Evolutionary conservation across 2,113 vertebrate species (phyloP).

Genomic region (Scomber japonicus): DNA sequence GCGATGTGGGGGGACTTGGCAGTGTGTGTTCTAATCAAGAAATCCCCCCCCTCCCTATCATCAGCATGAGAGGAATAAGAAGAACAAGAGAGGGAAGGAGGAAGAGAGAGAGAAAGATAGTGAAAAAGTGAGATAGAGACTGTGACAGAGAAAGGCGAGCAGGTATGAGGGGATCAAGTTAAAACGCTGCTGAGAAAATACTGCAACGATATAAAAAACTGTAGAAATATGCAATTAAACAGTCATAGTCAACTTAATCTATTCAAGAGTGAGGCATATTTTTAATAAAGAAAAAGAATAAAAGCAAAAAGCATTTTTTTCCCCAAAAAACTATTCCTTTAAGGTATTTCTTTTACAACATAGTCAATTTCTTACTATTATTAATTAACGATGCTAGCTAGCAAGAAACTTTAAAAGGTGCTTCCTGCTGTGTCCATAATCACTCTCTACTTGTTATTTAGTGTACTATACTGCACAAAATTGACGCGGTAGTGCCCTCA

Average conservation of each 20-base stretch:
- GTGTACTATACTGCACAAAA: too few species aligned
- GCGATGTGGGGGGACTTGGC: constrained; percentile 59
- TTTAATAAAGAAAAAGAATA: neutral
- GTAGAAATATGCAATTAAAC: neutral
- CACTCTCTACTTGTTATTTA: too few species aligned
- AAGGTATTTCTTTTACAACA: neutral
- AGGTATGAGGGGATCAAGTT: neutral
- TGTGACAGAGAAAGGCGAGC: neutral
- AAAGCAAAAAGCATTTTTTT: constrained; percentile 1
- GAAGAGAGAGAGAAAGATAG: neutral
- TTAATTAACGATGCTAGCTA: neutral
- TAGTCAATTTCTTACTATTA: neutral
- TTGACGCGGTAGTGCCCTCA: too few species aligned
- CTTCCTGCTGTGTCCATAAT: too few species aligned
- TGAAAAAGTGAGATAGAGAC: neutral
- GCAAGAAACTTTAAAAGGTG: too few species aligned
- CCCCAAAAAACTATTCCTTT: neutral
- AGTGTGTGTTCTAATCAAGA: constrained; percentile 71
- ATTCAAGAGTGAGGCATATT: neutral
- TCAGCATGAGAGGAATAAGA: constrained; percentile 31
- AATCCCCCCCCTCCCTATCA: constrained; percentile 3
- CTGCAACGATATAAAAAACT: neutral
- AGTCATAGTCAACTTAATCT: neutral
- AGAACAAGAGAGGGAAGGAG: constrained; percentile 12
- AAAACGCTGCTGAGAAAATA: neutral